These are phyloP conservation scores for Orchestes rusci DNA, from an alignment of 2,888 invertebrate genomes.

Conservation along the genomic window DNA sequence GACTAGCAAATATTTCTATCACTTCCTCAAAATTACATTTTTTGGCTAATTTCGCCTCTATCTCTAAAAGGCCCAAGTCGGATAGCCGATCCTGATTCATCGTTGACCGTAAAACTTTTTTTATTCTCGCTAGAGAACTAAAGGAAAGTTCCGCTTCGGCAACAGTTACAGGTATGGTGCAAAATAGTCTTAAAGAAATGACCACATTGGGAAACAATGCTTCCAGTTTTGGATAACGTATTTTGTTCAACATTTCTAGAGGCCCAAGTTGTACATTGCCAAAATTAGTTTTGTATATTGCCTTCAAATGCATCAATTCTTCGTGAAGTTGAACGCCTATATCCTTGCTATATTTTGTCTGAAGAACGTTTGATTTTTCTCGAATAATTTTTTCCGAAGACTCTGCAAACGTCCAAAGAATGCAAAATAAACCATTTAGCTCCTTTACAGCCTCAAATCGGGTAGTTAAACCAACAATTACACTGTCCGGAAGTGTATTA, in stretches of 20 bases:
- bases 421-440: not conserved
- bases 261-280: conserved; percentile 6
- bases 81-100: conserved; percentile 8
- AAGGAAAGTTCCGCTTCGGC: conserved; percentile 9
- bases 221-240: conserved; percentile 5
- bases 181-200: conserved; percentile 12
- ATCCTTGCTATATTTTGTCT: conserved; percentile 3
- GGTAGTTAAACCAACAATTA: not conserved
- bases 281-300: conserved; percentile 6
- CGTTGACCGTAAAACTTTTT: conserved; percentile 10
- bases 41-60: conserved; percentile 6
- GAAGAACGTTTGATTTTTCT: not conserved
- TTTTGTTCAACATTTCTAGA: conserved; percentile 5
- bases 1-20: conserved; percentile 10
- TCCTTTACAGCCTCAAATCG: not conserved
- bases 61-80: conserved; percentile 3
- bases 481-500: not conserved
- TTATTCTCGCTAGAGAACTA: conserved; percentile 9
- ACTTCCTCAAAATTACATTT: conserved; percentile 8
- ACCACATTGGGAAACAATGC: conserved; percentile 9
- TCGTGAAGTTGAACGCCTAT: conserved; percentile 8
- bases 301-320: conserved; percentile 2
- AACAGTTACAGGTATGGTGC: conserved; percentile 12
- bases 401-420: not conserved
- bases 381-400: not conserved